Percentiles rank a stretch among this genome's conserved stretches.
phyloP scores from a whole-genome alignment of 1,140 invertebrate genomes.

The Cylas formicarius region DNA sequence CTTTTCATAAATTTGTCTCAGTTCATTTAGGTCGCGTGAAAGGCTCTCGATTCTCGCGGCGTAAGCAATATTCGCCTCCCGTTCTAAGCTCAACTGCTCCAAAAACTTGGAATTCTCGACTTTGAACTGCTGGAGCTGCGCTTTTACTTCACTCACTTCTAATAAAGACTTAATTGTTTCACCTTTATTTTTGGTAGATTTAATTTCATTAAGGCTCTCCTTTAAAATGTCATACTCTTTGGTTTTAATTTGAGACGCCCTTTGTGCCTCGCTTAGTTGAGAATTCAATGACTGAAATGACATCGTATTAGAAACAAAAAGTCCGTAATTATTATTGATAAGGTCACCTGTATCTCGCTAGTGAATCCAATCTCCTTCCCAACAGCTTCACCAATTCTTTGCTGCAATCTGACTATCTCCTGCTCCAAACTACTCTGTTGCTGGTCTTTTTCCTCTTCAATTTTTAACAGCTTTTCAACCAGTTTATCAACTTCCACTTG shows the following conservation, averaged over 20 bases:
- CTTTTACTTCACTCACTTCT: conserved; percentile 44
- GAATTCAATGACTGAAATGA: conserved; percentile 18
- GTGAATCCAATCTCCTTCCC: conserved; percentile 17
- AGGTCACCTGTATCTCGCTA: conserved; percentile 18
- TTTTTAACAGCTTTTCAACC: conserved; percentile 37
- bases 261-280: conserved; percentile 25
- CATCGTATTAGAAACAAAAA: not conserved
- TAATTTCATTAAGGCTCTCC: conserved; percentile 43
- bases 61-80: conserved; percentile 34
- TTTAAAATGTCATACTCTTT: conserved; percentile 40
- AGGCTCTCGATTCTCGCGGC: conserved; percentile 27
- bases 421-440: conserved; percentile 37
- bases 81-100: conserved; percentile 41
- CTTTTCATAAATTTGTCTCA: conserved; percentile 59
- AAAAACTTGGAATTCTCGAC: conserved; percentile 41
- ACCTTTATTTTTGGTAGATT: conserved; percentile 41
- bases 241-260: conserved; percentile 33
- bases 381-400: conserved; percentile 26
- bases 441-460: conserved; percentile 39
- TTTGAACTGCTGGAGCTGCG: conserved; percentile 45
- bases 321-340: not conserved
- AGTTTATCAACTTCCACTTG: conserved; percentile 43
- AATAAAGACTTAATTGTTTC: conserved; percentile 42
- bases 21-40: conserved; percentile 46
- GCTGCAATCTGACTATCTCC: conserved; percentile 28